These are phyloP conservation scores for Coelinius sp. DNA, from an alignment of 2,888 invertebrate genomes.

Conservation along the genomic window DNA sequence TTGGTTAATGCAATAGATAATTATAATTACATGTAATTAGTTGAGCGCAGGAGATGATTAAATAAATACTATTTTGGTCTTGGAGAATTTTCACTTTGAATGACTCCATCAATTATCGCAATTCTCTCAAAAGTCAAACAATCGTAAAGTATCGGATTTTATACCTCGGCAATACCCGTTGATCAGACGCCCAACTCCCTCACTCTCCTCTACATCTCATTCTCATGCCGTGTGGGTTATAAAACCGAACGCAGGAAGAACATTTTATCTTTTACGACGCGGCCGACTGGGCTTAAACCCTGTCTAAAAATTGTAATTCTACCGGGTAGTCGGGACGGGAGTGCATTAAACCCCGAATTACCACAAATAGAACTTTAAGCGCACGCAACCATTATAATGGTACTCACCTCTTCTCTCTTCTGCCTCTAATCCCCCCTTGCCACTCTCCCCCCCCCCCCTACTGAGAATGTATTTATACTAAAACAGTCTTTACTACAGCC, in stretches of 20 bases:
- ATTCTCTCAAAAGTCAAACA: neutral
- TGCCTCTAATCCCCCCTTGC: neutral
- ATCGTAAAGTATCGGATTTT: slow-evolving; percentile 10
- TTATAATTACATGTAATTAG: no score
- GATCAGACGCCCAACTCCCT: neutral
- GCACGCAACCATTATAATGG: slow-evolving; percentile 69
- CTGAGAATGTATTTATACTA: slow-evolving; percentile 69
- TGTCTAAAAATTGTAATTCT: slow-evolving; percentile 51
- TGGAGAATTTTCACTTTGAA: neutral
- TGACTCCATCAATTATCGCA: neutral
- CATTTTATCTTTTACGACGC: slow-evolving; percentile 65
- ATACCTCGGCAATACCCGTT: neutral
- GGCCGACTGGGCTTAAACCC: slow-evolving; percentile 41
- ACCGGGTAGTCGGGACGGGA: slow-evolving; percentile 42
- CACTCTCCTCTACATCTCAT: slow-evolving; percentile 6
- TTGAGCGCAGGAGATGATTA: no score
- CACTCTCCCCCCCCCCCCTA: slow-evolving; percentile 52
- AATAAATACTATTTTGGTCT: no score
- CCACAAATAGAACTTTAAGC: slow-evolving; percentile 71
- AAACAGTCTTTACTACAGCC: slow-evolving; percentile 67
- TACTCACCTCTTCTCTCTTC: slow-evolving; percentile 47
- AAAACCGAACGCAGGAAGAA: slow-evolving; percentile 59
- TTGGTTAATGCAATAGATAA: no score
- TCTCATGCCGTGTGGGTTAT: slow-evolving; percentile 21
- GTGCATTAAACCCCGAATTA: slow-evolving; percentile 71